Evolutionary conservation across 2,113 vertebrate genomes (phyloP).

Genomic region (Eublepharis macularius): DNA sequence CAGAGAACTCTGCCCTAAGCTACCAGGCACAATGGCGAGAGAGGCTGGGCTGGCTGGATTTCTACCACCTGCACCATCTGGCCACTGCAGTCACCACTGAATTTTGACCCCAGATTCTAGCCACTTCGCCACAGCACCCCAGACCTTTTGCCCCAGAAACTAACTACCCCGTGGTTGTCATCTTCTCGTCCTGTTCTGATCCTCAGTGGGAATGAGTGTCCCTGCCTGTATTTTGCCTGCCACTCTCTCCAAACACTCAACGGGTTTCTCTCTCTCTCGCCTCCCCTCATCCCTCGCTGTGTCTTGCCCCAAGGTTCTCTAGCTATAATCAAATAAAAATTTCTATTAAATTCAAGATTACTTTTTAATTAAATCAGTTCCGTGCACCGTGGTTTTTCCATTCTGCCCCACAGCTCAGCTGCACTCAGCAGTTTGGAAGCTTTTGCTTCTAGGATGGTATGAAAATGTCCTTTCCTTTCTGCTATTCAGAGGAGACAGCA

Average conservation of each 20-base stretch:
- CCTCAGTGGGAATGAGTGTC: too few species aligned
- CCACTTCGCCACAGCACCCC: too few species aligned
- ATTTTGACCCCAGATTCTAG: too few species aligned
- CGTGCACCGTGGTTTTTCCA: conserved; percentile 72
- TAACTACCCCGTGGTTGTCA: too few species aligned
- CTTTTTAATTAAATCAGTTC: conserved; percentile 87
- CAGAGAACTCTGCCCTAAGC: too few species aligned
- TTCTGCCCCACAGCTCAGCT: conserved; percentile 75
- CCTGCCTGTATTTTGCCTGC: not conserved
- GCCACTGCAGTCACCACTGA: too few species aligned
- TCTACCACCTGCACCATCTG: too few species aligned
- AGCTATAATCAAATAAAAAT: conserved; percentile 83
- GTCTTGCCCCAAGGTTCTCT: conserved; percentile 74
- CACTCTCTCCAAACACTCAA: not conserved
- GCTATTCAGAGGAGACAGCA: not conserved
- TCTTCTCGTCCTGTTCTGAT: too few species aligned
- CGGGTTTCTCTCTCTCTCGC: not conserved
- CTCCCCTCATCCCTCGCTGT: conserved; percentile 31
- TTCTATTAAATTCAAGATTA: conserved; percentile 87
- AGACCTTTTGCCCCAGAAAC: too few species aligned
- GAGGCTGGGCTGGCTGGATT: too few species aligned
- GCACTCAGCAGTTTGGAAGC: conserved; percentile 53
- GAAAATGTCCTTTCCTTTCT: accelerated
- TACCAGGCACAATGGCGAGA: too few species aligned
- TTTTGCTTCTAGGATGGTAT: conserved; percentile 53